phyloP scores from a whole-genome alignment of 2,888 invertebrate genomes.

The Uloborus plumipes region DNA sequence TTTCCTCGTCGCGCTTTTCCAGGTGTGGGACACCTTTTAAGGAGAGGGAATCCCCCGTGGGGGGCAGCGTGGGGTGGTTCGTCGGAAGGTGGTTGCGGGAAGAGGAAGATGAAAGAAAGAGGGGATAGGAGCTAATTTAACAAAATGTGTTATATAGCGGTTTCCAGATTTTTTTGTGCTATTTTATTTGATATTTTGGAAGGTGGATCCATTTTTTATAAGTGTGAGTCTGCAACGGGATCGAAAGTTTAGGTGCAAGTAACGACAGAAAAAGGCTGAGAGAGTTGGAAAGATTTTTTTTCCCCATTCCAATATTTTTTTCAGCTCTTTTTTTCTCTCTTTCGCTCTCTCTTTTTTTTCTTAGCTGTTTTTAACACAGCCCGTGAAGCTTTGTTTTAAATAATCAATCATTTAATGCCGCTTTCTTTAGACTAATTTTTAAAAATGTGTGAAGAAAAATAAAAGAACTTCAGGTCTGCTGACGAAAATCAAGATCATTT shows the following conservation, averaged over 20 bases:
- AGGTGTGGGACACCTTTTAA: slow-evolving; percentile 39
- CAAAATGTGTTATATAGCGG: slow-evolving; percentile 55
- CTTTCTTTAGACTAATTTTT: too few relatives aligned
- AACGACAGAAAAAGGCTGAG: slow-evolving; percentile 61
- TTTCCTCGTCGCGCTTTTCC: slow-evolving; percentile 36
- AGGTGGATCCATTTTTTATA: slow-evolving; percentile 41
- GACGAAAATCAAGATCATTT: too few relatives aligned
- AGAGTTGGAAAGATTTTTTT: slow-evolving; percentile 15
- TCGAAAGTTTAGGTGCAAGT: slow-evolving; percentile 60
- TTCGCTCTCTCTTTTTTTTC: too few relatives aligned
- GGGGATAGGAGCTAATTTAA: slow-evolving; percentile 49
- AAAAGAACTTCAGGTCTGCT: too few relatives aligned
- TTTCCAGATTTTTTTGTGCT: slow-evolving; percentile 17
- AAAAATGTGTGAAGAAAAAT: too few relatives aligned
- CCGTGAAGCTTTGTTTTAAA: too few relatives aligned
- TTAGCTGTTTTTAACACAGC: too few relatives aligned
- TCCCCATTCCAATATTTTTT: background rate
- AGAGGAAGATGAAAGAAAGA: slow-evolving; percentile 26
- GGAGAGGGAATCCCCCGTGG: slow-evolving; percentile 21
- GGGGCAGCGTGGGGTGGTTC: slow-evolving; percentile 30
- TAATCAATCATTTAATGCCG: too few relatives aligned
- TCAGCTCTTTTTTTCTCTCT: background rate
- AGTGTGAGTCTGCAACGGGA: slow-evolving; percentile 27
- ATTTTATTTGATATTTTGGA: slow-evolving; percentile 28
- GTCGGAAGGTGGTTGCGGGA: slow-evolving; percentile 59